Evolutionary conservation across 1,140 invertebrate genomes (phyloP).

Genomic region (Bemisia tabaci): DNA sequence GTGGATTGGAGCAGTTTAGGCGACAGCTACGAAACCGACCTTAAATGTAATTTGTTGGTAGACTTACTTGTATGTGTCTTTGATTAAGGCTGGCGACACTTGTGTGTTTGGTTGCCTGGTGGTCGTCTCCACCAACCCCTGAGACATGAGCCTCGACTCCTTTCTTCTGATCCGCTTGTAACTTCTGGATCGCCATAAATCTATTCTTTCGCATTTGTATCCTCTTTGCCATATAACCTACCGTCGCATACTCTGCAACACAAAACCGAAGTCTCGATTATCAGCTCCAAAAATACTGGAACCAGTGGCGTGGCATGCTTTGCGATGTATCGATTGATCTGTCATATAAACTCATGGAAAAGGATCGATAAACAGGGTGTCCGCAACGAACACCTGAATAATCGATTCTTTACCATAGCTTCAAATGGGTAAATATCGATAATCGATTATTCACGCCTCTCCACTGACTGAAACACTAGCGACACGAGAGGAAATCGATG

Average conservation of each 20-base stretch:
- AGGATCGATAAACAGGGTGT: too few species aligned
- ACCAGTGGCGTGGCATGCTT: too few species aligned
- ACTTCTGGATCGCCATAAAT: constrained; percentile 72
- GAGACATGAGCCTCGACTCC: constrained; percentile 28
- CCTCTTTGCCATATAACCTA: constrained; percentile 88
- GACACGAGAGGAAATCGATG: not conserved
- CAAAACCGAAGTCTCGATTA: constrained; percentile 3
- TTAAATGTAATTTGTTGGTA: too few species aligned
- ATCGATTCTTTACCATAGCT: too few species aligned
- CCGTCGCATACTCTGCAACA: constrained; percentile 76
- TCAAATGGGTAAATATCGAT: too few species aligned
- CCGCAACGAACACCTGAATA: too few species aligned
- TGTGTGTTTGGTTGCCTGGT: not conserved
- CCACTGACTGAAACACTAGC: too few species aligned
- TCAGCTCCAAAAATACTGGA: not conserved
- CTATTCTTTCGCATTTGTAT: constrained; percentile 89
- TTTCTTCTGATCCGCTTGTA: constrained; percentile 76
- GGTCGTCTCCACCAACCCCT: constrained; percentile 9
- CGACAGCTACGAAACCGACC: too few species aligned
- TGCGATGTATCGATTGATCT: too few species aligned
- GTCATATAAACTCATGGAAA: too few species aligned
- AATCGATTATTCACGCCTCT: too few species aligned
- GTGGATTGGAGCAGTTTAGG: too few species aligned
- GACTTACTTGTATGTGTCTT: not conserved
- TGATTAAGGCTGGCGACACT: not conserved